phyloP scores from a whole-genome alignment of 30 jellyfish, hydroid and myxozoan species.

The Calvadosia cruxmelitensis region DNA sequence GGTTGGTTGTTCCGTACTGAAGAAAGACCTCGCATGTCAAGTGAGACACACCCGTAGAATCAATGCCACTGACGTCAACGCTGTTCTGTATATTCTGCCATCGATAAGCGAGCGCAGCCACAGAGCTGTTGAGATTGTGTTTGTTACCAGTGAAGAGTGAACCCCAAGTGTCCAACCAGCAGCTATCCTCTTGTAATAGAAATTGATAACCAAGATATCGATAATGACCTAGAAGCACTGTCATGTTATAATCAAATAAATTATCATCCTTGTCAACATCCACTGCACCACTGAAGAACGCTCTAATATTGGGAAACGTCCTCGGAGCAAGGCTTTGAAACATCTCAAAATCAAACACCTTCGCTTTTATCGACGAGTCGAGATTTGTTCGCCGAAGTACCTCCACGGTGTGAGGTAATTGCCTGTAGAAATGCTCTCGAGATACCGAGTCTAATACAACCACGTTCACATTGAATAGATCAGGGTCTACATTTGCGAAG shows the following conservation, averaged over 20 bases:
- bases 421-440: constrained; percentile 83
- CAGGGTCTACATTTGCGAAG: constrained; percentile 7
- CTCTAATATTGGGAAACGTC: constrained; percentile 94
- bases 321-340: constrained; percentile 96
- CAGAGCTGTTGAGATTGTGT: constrained; percentile 50
- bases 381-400: constrained; percentile 18
- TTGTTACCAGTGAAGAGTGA: constrained; percentile 76
- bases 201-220: constrained; percentile 71
- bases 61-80: constrained; percentile 46
- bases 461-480: constrained; percentile 43
- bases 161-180: constrained; percentile 98
- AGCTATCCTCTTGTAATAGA: constrained; percentile 90
- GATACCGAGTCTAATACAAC: constrained; percentile 86
- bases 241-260: constrained; percentile 46
- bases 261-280: constrained; percentile 81
- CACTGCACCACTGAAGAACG: constrained; percentile 86
- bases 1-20: constrained; percentile 81
- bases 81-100: constrained; percentile 52
- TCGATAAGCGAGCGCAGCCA: constrained; percentile 34
- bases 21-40: constrained; percentile 78
- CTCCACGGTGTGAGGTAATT: constrained; percentile 61
- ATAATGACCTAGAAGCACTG: constrained; percentile 40
- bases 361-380: constrained; percentile 4
- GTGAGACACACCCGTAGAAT: constrained; percentile 79
- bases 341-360: constrained; percentile 65